A percentile compares a stretch with the other conserved stretches of the same genome.
phyloP scores from a whole-genome alignment of 2,113 vertebrate species.

The Actenoides lindsayi region DNA sequence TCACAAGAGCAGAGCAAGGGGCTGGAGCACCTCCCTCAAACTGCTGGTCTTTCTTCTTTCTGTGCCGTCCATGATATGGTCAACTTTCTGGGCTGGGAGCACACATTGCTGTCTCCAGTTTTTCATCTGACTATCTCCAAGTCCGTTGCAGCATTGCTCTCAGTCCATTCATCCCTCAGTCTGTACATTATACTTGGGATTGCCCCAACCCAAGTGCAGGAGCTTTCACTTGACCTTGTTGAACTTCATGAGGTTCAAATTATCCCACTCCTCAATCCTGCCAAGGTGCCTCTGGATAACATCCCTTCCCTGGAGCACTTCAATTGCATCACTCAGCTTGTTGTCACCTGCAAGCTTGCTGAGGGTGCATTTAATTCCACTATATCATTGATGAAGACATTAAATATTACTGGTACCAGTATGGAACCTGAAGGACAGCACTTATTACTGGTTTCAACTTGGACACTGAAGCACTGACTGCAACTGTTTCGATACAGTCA shows the following conservation, averaged over 20 bases:
- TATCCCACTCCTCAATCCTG: not conserved
- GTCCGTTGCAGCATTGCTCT: not conserved
- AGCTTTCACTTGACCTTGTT: not conserved
- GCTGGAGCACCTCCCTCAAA: not conserved
- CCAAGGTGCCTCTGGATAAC: not conserved
- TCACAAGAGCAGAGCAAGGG: not conserved
- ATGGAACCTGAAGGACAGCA: too few relatives aligned
- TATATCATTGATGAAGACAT: not conserved
- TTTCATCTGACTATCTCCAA: not conserved
- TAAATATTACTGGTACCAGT: too few relatives aligned
- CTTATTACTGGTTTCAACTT: too few relatives aligned
- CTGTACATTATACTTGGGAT: not conserved
- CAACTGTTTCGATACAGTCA: not conserved
- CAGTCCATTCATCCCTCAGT: not conserved
- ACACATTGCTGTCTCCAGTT: not conserved
- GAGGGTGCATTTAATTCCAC: not conserved
- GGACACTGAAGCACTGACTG: not conserved
- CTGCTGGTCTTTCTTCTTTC: not conserved
- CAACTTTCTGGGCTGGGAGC: not conserved
- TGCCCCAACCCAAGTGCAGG: not conserved
- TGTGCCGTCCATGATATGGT: not conserved
- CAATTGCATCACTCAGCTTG: not conserved
- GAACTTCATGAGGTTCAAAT: too few relatives aligned
- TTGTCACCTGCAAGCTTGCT: not conserved
- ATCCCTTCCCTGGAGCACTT: not conserved